Conservation (phyloP, 2,113 vertebrate species). For the Sarotherodon lohbergeri region DNA sequence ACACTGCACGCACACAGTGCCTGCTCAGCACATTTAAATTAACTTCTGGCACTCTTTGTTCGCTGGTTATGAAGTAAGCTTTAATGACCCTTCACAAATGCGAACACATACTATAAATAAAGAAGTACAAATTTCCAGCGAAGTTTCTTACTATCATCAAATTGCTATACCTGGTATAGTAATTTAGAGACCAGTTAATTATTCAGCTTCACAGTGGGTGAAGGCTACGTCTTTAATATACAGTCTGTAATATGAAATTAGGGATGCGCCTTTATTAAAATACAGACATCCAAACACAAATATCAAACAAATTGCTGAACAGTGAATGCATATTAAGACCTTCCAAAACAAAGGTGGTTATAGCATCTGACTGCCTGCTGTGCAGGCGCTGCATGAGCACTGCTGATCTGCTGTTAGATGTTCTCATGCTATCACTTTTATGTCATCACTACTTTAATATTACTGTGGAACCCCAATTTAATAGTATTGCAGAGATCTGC, state of each 20-base stretch:
- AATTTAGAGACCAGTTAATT: neutral
- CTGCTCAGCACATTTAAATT: conserved; percentile 19
- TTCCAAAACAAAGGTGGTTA: neutral
- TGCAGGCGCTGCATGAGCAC: neutral
- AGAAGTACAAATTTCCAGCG: neutral
- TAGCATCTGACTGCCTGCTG: neutral
- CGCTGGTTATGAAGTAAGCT: neutral
- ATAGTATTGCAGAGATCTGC: neutral
- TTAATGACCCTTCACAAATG: conserved; percentile 5
- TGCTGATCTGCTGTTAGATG: neutral
- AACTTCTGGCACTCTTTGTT: neutral
- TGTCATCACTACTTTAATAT: neutral
- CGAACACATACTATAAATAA: neutral
- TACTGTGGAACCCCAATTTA: neutral
- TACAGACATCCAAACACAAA: neutral
- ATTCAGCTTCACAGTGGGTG: neutral
- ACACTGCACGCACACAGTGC: neutral
- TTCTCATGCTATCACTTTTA: neutral
- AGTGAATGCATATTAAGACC: neutral
- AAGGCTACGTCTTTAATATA: neutral
- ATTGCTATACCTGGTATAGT: neutral
- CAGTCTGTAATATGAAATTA: neutral
- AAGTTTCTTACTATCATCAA: neutral
- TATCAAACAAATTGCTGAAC: neutral
- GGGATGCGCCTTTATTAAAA: neutral